Base-by-base conservation (phyloP, 2,888 invertebrate species). In the Nymphalis polychloros region DNA sequence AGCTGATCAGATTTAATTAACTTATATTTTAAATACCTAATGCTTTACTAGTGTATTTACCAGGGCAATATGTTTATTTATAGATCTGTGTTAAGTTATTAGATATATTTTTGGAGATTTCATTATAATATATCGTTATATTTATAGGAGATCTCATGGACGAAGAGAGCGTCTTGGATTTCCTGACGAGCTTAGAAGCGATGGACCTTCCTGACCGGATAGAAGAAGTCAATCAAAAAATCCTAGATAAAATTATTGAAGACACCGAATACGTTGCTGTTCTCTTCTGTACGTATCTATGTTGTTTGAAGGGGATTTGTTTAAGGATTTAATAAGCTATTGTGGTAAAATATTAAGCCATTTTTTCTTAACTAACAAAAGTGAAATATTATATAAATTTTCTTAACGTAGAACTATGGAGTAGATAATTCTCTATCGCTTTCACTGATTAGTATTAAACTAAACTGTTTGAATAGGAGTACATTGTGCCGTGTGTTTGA, bases 171-270 rank as follows among this genome's bases (percentile, higher is more conserved):
- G 98, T 98, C 77, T 93, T 98, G 87, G 97, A 98, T 93, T 98
- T 98, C 93, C 93, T 98, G 81, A 98, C 98, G 81, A 97, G 97
- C 85, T 94, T 98, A 82, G 98, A 98, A 93, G 97, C 98, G 77
- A 97, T 98, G 97, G 98, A 98, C 87, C 93, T 97, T 82, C 98
- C 98, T 61, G 98, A 98, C 92, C 95, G 98, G 88, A 98, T 98
- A 88, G 98, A 98, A 93, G 98, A 98, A 94, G 98, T 98, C 64
- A 98, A 98, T 86, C 94, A 97, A 73, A 97, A 97, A 88, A 97
- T 98, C 81, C 93, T 98, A 75, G 94, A 95, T 70, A 98, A 97
- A 92, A 97, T 98, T 81, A 97, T 98, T 74, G 97, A 97, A 86
- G 97, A 98, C 77, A 97, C 97, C 31, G 96, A 97, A 79, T 98